phyloP scores from a whole-genome alignment of 2,113 vertebrate species.

The Odobenus rosmarus region DNA sequence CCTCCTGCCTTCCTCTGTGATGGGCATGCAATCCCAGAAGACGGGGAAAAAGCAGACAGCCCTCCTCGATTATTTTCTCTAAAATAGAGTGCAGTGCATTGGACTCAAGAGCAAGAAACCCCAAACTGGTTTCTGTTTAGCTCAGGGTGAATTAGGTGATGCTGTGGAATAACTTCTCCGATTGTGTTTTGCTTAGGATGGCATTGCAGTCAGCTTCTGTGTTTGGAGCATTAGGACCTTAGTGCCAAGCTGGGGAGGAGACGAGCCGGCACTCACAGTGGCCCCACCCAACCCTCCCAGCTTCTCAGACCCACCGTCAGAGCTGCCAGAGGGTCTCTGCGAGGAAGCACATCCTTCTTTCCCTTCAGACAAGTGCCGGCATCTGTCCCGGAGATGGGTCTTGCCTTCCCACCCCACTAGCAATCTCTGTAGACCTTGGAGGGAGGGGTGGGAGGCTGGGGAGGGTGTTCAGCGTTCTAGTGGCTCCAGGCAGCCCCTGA shows the following conservation, averaged over 20 bases:
- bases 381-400: background rate
- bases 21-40: background rate
- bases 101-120: no score
- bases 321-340: accelerated
- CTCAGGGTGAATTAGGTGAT: accelerated
- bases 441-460: background rate
- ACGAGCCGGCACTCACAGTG: accelerated
- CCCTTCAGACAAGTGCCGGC: background rate
- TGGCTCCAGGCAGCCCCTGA: background rate
- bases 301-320: background rate
- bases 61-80: accelerated
- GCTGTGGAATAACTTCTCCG: accelerated
- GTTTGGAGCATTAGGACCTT: accelerated
- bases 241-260: accelerated
- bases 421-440: background rate
- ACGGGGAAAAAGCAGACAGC: accelerated
- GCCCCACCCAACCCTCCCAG: accelerated
- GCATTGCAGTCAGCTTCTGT: accelerated
- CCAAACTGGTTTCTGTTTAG: accelerated
- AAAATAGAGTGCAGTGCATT: accelerated
- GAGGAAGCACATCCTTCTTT: background rate
- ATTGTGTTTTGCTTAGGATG: accelerated
- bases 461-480: background rate
- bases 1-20: no score
- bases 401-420: background rate